A percentile compares a stretch with the other conserved stretches of the same genome.
Evolutionary conservation across 2,888 invertebrate genomes (phyloP).

Genomic region (Steromphala cineraria): DNA sequence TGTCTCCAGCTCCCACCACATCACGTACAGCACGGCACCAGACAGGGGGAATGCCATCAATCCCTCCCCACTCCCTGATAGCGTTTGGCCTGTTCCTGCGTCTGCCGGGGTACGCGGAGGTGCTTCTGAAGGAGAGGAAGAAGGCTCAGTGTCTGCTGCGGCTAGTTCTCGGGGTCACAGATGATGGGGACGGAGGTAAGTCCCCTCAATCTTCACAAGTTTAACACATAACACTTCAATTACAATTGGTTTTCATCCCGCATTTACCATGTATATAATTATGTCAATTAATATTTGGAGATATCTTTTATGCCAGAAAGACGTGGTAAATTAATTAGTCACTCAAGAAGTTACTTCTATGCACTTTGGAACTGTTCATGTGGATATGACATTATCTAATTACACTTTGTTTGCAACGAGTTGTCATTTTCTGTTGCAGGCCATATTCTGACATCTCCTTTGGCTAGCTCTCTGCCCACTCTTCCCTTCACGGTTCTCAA

Average conservation of each 20-base stretch:
- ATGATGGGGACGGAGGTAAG: constrained; percentile 92
- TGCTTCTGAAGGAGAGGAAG: constrained; percentile 86
- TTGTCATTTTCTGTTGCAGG: constrained; percentile 71
- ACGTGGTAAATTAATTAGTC: no score
- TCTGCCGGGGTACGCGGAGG: constrained; percentile 92
- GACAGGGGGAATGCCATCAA: constrained; percentile 59
- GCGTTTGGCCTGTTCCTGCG: constrained; percentile 92
- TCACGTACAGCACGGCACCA: constrained; percentile 58
- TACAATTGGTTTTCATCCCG: no score
- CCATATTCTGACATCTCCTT: constrained; percentile 83
- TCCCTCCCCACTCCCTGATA: constrained; percentile 91
- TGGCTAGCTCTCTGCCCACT: constrained; percentile 81
- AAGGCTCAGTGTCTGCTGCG: constrained; percentile 90
- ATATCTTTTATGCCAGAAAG: no score
- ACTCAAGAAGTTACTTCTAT: no score
- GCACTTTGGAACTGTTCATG: no score
- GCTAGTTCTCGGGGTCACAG: constrained; percentile 91
- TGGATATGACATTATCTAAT: no score
- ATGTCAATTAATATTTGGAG: no score
- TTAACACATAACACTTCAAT: no score
- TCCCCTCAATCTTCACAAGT: not conserved
- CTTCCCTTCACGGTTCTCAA: constrained; percentile 86
- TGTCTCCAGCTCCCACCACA: constrained; percentile 58
- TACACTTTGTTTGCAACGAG: not conserved
- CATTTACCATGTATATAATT: no score